Evolutionary conservation across 2,113 vertebrate genomes (phyloP), one percentile per base, ranked within the genome.

Genomic region (Vimba vimba): DNA sequence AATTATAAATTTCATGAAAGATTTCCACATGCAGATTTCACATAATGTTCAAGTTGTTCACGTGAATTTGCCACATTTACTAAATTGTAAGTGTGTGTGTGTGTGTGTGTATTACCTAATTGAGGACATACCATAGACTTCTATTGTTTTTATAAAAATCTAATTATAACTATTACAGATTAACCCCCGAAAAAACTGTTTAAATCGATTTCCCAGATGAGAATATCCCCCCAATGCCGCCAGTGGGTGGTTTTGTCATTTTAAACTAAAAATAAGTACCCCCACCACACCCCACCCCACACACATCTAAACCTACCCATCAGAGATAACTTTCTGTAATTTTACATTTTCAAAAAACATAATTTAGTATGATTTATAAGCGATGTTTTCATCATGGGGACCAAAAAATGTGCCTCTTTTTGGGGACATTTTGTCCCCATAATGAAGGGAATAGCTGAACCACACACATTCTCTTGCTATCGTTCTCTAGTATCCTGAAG

Each of bases 401-500:
- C 30, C 30, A 33, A 33, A 33, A 33, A 33, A 33, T 33, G 3
- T 33, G 30, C 30, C 30, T 33, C 30, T 33, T 33, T 33, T 33
- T 33, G 30, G 30, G 30, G 30, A 33, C 15, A 55, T 55, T 55
- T 55, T 55, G 52, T 55, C 52, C 52, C 17, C 17, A 55, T 55
- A 21, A 55, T 6, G 17, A 7, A 55, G 52, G 52, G 52, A 55
- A 55, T 19, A 57, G 19, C 6, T 21, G 52, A 57, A 23, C 55
- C 23, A 43, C 36, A 60, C 55, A 79, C 79, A 68, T 81, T 47
- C 25, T 81, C 60, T 50, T 25, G 57, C 57, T 81, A 50, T 64
- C n/a, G 23, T 81, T 81, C 39, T 50, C 60, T 17, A 43, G 3
- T 66, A 36, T 68, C 27, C 62, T 52, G 4, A 82, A 52, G 79